Evolutionary conservation across 2,888 invertebrate species (phyloP), one percentile per base, ranked within the genome.

Genomic region (Xestoiulus laeticollis): DNA sequence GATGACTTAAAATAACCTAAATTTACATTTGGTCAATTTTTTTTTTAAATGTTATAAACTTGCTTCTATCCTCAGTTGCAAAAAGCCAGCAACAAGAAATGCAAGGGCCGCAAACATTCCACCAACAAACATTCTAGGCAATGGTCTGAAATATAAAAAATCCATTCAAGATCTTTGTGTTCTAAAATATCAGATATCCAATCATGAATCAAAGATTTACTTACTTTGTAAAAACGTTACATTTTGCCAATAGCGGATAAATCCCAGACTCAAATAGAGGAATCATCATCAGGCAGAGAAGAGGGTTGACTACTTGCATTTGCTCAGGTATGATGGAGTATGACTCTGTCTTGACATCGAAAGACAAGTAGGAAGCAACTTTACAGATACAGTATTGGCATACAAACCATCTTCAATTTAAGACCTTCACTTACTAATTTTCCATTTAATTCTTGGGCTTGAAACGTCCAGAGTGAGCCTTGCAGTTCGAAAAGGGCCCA

Each of bases 401-500:
- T 5, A 5, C 6, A 38, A 6, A 38, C 6, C 33, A 38, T 38
- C 33, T 38, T 2, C 33, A 38, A 38, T 5, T 38, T 5, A 48
- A 48, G n/a, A n/a, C 3, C n/a, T 59, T n/a, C 59, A 87, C 93
- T 93, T 0, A 96, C 96, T 88, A 97, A 93, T 89, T 95, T 93
- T 33, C 97, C 97, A 90, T 96, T 93, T 98, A 98, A 98, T 89
- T 95, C 94, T 16, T 95, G 95, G 0, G 98, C 98, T 93, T 98
- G 98, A 92, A 98, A 95, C 0, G 97, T 97, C 98, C 98, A 98
- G 89, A 96, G 93, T 0, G 97, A 97, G 30, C 96, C 97, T 94
- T 97, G 98, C 92, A 99, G 99, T 92, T 99, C 99, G 92, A 96
- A 99, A 0, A 99, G 93, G 0, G 99, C 97, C 98, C 98, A 99